A percentile compares a stretch with the other conserved stretches of the same genome.
phyloP scores from a whole-genome alignment of 2,113 vertebrate genomes.

The Clarias batrachus region DNA sequence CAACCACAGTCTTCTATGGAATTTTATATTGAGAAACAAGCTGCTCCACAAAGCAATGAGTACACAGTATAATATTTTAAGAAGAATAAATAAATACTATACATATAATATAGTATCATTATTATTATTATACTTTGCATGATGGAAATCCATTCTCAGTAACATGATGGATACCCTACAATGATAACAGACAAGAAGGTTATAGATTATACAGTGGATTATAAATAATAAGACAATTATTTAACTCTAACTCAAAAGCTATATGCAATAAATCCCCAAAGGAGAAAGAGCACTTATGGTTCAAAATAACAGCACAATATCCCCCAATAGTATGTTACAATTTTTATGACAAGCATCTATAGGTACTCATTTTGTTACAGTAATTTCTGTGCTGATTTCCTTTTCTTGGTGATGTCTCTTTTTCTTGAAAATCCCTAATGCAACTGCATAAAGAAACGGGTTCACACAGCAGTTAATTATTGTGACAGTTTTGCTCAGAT shows the following conservation, averaged over 20 bases:
- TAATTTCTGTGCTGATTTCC: background rate
- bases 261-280: background rate
- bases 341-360: background rate
- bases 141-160: background rate
- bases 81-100: background rate
- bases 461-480: constrained; percentile 74
- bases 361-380: background rate
- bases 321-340: background rate
- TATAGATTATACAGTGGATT: background rate
- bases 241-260: background rate
- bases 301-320: background rate
- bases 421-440: constrained; percentile 50
- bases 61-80: background rate
- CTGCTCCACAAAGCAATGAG: background rate
- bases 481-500: constrained; percentile 62
- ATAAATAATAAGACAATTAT: background rate
- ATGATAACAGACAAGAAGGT: background rate
- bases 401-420: background rate
- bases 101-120: background rate
- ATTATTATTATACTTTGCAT: background rate
- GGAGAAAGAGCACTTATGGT: background rate
- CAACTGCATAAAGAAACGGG: constrained; percentile 71
- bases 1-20: background rate
- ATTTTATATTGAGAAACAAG: background rate
- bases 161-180: background rate